Percentiles rank a stretch among this genome's conserved stretches.
phyloP scores from a whole-genome alignment of 2,113 vertebrate species.

The Erpornis zantholeuca region DNA sequence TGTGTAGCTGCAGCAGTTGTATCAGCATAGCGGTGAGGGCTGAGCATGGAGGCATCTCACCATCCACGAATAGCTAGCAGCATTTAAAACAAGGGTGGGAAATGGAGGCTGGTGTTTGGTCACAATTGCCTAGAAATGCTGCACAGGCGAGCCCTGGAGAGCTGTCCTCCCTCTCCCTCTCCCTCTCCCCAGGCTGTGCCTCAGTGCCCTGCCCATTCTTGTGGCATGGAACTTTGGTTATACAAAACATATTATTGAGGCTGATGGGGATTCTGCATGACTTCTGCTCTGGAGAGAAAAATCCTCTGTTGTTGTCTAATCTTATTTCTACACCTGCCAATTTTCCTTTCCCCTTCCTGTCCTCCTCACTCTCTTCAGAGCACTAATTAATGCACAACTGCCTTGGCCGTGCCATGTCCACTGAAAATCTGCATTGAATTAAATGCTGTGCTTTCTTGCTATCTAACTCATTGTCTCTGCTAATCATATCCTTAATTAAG shows the following conservation, averaged over 20 bases:
- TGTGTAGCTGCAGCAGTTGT: not conserved
- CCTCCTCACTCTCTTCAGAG: slow-evolving; percentile 2
- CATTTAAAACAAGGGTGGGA: not conserved
- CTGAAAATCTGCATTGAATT: slow-evolving; percentile 23
- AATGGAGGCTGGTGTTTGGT: not conserved
- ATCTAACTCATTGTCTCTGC: slow-evolving; percentile 52
- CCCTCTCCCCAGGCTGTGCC: not conserved
- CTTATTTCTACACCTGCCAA: slow-evolving; percentile 65
- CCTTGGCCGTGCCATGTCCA: slow-evolving; percentile 2
- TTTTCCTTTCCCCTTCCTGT: slow-evolving; percentile 4
- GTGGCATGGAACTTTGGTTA: not conserved
- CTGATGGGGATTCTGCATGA: not conserved
- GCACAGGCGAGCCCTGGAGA: not conserved
- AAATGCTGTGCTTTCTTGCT: not conserved
- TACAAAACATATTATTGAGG: not conserved
- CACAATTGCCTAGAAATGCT: not conserved
- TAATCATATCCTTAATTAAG: slow-evolving; percentile 57
- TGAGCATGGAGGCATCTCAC: not conserved
- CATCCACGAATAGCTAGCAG: not conserved
- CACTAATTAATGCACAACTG: slow-evolving; percentile 57
- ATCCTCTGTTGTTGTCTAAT: slow-evolving; percentile 48
- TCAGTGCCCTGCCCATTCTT: not conserved
- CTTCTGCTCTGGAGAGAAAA: not conserved
- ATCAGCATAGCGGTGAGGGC: rapidly evolving
- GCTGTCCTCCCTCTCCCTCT: not conserved